Base-by-base conservation (phyloP, 2,888 invertebrate species). In the Calameuta filiformis region DNA sequence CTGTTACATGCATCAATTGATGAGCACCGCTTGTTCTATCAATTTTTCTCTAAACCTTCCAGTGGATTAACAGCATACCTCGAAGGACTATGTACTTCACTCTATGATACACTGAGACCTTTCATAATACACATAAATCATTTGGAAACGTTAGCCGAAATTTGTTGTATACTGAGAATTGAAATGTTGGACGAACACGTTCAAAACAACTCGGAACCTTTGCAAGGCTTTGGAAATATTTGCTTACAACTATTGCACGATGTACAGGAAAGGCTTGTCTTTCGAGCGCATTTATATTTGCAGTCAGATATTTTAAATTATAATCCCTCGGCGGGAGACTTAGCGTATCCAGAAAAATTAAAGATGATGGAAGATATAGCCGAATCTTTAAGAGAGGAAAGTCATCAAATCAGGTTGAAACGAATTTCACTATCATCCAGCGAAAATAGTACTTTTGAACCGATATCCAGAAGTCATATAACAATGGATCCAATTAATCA, bases 281-380 rank as follows among this genome's bases (percentile, higher is more conserved):
- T 98, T 92, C 94, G 99, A 75, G 97, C 98, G 0, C 97, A 98
- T 93, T 95, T 99, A 84, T 99, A 98, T 91, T 94, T 99, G 81
- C 95, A 97, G 77, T 95, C 96, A 1, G 99, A 99, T 92, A 97
- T 99, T 84, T 93, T 97, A 79, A 94, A 95, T 84, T 97, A 97
- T 90, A 94, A 96, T 81, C 97, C 99, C 0, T 98, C 98, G 15
- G 95, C 96, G 6, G 99, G 99, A 0, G 99, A 99, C 93, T 94
- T 99, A 81, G 98, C 99, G 0, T 99, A 99, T 93, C 99, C 99
- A 0, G 98, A 98, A 86, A 99, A 99, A 91, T 93, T 99, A 81
- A 95, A 97, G 91, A 98, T 99, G 97, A 99, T 99, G 98, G 98
- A 98, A 94, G 97, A 93, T 34, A 91, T 91, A 34, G 91, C 91